phyloP scores from a whole-genome alignment of 2,113 vertebrate genomes.

The Burhinus bistriatus region DNA sequence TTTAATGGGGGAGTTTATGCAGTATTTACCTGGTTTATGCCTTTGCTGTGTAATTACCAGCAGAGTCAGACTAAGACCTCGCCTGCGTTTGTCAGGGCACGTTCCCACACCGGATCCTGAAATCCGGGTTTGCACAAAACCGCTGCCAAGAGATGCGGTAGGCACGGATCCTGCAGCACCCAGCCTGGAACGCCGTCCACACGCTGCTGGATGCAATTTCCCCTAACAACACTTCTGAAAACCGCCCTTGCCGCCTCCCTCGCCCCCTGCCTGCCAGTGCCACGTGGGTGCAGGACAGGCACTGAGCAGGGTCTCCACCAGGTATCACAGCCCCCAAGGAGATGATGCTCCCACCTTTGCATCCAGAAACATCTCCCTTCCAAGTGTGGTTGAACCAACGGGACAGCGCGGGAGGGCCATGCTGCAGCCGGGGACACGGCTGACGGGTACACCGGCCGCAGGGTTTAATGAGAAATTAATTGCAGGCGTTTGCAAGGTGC shows the following conservation, averaged over 20 bases:
- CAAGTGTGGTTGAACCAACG: not conserved
- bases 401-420: not conserved
- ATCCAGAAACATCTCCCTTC: not conserved
- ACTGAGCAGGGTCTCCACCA: not conserved
- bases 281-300: not conserved
- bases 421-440: rapidly evolving
- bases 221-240: not conserved
- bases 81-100: not conserved
- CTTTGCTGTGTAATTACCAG: not conserved
- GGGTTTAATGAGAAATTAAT: not conserved
- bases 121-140: not conserved
- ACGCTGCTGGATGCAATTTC: not conserved
- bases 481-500: not conserved
- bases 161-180: not conserved
- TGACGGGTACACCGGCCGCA: rapidly evolving
- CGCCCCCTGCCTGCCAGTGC: not conserved
- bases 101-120: not conserved
- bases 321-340: not conserved
- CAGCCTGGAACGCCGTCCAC: not conserved
- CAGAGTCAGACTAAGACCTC: not conserved
- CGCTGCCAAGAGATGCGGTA: not conserved
- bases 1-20: not conserved
- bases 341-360: not conserved
- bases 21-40: not conserved
- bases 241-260: not conserved